These are phyloP conservation scores for Hermodice carunculata DNA, from an alignment of 2,888 invertebrate genomes.

Conservation along the genomic window DNA sequence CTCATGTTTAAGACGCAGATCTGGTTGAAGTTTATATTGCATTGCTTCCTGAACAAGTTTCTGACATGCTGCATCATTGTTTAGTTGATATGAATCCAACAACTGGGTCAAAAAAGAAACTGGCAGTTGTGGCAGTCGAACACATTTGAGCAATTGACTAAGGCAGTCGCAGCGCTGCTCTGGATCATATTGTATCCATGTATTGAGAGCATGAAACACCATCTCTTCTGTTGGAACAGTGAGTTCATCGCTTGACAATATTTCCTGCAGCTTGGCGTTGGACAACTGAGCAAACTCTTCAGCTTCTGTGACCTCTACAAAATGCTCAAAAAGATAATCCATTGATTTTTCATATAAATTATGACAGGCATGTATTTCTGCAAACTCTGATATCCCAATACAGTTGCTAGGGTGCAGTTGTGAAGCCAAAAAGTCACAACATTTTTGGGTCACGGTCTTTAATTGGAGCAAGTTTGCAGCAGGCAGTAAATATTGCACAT, in stretches of 20 bases:
- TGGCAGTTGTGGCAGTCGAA: background rate
- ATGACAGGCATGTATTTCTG: constrained; percentile 3
- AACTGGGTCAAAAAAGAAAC: no score
- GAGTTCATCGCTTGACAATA: constrained; percentile 1
- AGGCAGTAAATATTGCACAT: constrained; percentile 13
- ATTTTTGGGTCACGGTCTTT: background rate
- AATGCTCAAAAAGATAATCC: no score
- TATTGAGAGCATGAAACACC: background rate
- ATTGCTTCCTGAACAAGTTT: no score
- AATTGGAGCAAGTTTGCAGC: constrained; percentile 16
- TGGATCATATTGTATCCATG: constrained; percentile 1
- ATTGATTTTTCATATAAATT: background rate
- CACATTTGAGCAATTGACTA: background rate
- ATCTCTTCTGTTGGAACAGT: background rate
- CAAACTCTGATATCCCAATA: constrained; percentile 1
- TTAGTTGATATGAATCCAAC: no score
- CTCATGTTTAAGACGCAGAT: no score
- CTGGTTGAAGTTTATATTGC: no score
- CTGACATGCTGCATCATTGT: no score
- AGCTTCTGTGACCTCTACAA: background rate
- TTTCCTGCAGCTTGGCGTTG: background rate
- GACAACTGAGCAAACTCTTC: constrained; percentile 6
- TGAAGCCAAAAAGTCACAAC: background rate
- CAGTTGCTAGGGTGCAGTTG: constrained; percentile 12
- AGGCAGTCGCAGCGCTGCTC: background rate